A percentile compares a stretch with the other conserved stretches of the same genome.
phyloP scores from a whole-genome alignment of 92 coral and sea anemone genomes.

The Zoanthus sansibaricus region DNA sequence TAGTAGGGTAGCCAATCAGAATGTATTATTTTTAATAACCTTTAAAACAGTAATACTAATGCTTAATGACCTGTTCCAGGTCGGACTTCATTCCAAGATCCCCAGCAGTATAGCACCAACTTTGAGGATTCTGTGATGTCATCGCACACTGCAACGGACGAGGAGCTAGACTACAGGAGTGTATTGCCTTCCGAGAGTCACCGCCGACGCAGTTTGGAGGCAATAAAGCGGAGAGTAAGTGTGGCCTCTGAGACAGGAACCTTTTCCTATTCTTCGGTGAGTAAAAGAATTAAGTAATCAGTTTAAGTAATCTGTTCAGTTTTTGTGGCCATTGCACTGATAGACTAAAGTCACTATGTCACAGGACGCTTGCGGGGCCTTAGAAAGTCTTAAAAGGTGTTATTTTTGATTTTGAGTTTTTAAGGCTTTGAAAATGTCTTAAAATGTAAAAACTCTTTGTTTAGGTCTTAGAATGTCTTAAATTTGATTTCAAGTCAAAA shows the following conservation, averaged over 20 bases:
- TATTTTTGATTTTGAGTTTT: no score
- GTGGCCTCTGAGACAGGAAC: slow-evolving; percentile 75
- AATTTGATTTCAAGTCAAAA: no score
- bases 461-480: no score
- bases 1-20: no score
- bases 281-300: not conserved
- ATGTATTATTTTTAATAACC: no score
- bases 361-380: not conserved
- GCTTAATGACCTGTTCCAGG: not conserved
- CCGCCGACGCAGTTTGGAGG: slow-evolving; percentile 86
- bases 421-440: no score
- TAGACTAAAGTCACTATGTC: not conserved
- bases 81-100: slow-evolving; percentile 58
- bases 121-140: slow-evolving; percentile 96
- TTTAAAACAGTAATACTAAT: no score
- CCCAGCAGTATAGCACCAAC: slow-evolving; percentile 81
- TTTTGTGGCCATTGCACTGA: no score
- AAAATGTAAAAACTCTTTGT: no score
- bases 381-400: no score
- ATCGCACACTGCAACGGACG: slow-evolving; percentile 95
- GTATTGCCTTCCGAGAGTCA: slow-evolving; percentile 95
- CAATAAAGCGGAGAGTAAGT: slow-evolving; percentile 67
- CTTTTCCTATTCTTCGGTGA: slow-evolving; percentile 82
- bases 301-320: not conserved
- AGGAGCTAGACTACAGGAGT: slow-evolving; percentile 88